A percentile compares a stretch with the other conserved stretches of the same genome.
These are phyloP conservation scores for Araneus ventricosus DNA, from an alignment of 1,140 invertebrate genomes.

Conservation along the genomic window DNA sequence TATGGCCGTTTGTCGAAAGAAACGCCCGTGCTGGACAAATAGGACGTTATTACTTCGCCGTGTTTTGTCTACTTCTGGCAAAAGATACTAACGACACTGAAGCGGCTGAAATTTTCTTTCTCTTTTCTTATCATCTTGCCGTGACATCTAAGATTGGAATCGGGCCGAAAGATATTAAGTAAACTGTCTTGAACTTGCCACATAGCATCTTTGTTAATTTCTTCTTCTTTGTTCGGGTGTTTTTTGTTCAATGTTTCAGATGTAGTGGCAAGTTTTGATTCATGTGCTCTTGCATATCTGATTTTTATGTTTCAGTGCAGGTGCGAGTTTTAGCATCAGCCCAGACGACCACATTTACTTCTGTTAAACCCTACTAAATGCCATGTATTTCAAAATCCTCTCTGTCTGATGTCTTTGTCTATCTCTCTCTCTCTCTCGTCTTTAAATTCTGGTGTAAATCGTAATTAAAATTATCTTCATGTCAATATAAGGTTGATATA, in stretches of 20 bases:
- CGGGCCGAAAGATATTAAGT: neutral
- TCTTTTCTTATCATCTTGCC: neutral
- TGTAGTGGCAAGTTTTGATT: neutral
- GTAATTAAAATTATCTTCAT: too few species aligned
- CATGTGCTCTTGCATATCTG: neutral
- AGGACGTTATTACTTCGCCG: conserved; percentile 56
- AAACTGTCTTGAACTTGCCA: neutral
- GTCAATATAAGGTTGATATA: too few species aligned
- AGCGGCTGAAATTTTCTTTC: neutral
- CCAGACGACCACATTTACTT: too few species aligned
- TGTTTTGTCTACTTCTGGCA: conserved; percentile 51
- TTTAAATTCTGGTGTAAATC: too few species aligned
- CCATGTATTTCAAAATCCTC: too few species aligned
- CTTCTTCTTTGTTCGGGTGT: neutral
- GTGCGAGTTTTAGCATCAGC: neutral
- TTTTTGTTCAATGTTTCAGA: neutral
- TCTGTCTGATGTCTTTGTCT: too few species aligned
- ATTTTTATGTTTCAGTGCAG: neutral
- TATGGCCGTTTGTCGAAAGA: conserved; percentile 49
- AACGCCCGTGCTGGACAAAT: conserved; percentile 55
- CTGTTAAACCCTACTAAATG: too few species aligned
- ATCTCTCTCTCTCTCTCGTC: too few species aligned
- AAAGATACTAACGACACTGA: conserved; percentile 23
- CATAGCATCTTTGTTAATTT: neutral
- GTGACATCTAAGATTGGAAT: conserved; percentile 10